Base-by-base conservation (phyloP, 2,797 vertebrate genomes). In the Jordanella pulchra region DNA sequence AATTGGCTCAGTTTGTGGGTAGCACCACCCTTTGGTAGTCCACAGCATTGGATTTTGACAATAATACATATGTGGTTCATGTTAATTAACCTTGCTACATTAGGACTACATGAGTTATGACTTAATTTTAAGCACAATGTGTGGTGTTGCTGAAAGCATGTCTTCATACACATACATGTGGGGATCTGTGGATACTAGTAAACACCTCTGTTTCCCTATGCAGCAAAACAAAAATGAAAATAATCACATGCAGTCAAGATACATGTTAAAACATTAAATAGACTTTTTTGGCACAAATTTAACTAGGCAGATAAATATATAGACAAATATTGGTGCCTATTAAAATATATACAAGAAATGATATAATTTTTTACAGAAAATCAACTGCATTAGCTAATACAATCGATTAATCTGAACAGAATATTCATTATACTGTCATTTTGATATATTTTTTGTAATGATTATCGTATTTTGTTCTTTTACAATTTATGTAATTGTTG, bases 391-490 rank as follows among this genome's bases (percentile, higher is more conserved):
- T 95, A 95, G 91, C 92, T 91, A 93, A 96, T 94, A 90, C 95
- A 96, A 95, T 91, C 91, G 72, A 91, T 89, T 91, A 87, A 93
- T 90, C 90, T 93, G 91, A 93, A 65, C 72, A 78, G 95, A 95
- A 93, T 93, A 95, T 85, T 88, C 93, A 92, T 80, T 95, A 96
- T 96, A 94, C 95, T 93, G 94, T 96, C 96, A 95, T 95, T 95
- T 95, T 94, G 91, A 82, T 96, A 96, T 95, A 95, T 96, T 96
- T 96, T 94, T 93, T 95, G 92, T 90, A 95, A 95, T 91, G 85
- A 89, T 95, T 96, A 97, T 96, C 95, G 95, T 96, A 97, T 96
- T 97, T 96, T 95, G 95, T 94, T 93, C 96, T 96, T 96, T 97
- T 96, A 95, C 93, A 95, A 94, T 95, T 93, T 93, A 95, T 96